Evolutionary conservation across 2,888 invertebrate genomes (phyloP).

Genomic region (Erebia palarica): DNA sequence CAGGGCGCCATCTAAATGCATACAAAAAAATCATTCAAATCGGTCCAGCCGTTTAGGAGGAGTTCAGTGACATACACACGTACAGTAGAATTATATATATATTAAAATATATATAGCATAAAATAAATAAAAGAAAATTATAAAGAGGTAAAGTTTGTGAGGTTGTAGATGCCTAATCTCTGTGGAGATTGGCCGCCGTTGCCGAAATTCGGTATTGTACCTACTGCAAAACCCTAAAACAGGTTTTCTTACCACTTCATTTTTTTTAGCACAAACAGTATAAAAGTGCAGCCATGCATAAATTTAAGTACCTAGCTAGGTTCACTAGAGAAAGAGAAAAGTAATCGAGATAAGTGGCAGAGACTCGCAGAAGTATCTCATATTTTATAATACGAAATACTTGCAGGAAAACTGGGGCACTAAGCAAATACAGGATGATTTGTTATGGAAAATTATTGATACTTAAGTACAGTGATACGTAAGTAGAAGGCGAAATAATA

Average conservation of each 20-base stretch:
- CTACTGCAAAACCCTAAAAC: not conserved
- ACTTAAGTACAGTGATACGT: not conserved
- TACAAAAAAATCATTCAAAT: too few species aligned
- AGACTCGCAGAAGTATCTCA: not conserved
- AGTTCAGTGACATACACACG: too few species aligned
- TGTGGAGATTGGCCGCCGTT: too few species aligned
- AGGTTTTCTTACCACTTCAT: not conserved
- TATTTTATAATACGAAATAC: not conserved
- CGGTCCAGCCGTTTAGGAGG: too few species aligned
- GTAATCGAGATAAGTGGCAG: slow-evolving; percentile 15
- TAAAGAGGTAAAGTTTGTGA: too few species aligned
- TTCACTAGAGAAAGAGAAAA: not conserved
- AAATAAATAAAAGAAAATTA: too few species aligned
- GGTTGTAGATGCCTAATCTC: too few species aligned
- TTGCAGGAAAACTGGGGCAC: slow-evolving; percentile 2
- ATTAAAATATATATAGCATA: too few species aligned
- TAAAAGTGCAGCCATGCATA: slow-evolving; percentile 3
- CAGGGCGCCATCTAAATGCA: too few species aligned
- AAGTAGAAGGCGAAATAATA: too few species aligned
- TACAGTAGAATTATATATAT: too few species aligned
- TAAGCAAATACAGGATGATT: not conserved
- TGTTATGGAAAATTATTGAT: not conserved
- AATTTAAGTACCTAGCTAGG: slow-evolving; percentile 6
- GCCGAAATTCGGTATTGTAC: too few species aligned
- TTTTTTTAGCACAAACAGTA: not conserved